Conservation (phyloP, 1,140 invertebrate species). For the Ceratitis capitata region DNA sequence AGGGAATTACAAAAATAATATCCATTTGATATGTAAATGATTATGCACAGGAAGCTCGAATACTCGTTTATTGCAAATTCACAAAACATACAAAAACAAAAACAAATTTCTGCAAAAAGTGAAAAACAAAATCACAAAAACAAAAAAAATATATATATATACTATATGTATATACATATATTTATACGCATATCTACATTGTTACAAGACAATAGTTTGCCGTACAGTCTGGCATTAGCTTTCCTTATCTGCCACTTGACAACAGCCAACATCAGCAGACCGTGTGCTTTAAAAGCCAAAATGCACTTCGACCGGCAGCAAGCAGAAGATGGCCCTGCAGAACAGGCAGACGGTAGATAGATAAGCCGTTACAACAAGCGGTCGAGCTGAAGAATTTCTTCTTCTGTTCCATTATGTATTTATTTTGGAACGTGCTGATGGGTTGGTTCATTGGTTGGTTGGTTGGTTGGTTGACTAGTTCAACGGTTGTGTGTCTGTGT, state of each 20-base stretch:
- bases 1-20: not conserved
- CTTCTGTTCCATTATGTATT: conserved; percentile 30
- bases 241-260: conserved; percentile 7
- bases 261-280: not conserved
- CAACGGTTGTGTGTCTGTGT: not conserved
- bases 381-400: conserved; percentile 14
- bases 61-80: not conserved
- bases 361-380: not conserved
- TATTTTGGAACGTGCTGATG: conserved; percentile 21
- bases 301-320: not conserved
- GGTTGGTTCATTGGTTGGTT: not conserved
- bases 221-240: not conserved
- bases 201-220: too few species aligned
- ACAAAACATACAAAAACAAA: not conserved
- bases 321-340: not conserved
- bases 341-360: conserved; percentile 9
- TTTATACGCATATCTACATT: not conserved
- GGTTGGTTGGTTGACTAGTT: not conserved
- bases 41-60: not conserved
- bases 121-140: too few species aligned
- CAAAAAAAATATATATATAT: too few species aligned
- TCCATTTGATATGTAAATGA: not conserved
- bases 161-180: too few species aligned
- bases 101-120: not conserved
- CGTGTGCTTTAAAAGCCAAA: not conserved